A percentile compares a stretch with the other conserved stretches of the same genome.
Conservation (phyloP, 2,888 invertebrate genomes). For the Erannis defoliaria region DNA sequence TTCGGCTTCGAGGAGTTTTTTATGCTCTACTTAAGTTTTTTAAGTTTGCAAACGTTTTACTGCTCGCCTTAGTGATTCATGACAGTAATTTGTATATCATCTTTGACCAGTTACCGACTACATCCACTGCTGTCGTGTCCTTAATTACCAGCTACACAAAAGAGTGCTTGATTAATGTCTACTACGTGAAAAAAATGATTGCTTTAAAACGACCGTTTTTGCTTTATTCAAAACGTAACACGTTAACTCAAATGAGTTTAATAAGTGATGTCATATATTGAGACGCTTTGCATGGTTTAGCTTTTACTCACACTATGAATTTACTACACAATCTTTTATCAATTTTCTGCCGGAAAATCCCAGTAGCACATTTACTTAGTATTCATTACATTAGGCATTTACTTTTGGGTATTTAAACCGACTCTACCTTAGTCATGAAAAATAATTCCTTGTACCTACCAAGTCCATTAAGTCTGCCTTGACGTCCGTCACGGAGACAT, state of each 20-base stretch:
- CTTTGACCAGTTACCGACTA: slow-evolving; percentile 16
- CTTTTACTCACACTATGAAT: background rate
- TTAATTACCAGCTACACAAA: slow-evolving; percentile 29
- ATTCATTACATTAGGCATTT: no score
- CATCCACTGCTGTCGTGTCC: slow-evolving; percentile 20
- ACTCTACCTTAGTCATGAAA: no score
- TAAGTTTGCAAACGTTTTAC: background rate
- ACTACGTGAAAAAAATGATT: slow-evolving; percentile 25
- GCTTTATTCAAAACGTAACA: slow-evolving; percentile 20
- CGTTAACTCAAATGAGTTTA: slow-evolving; percentile 14
- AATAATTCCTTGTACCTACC: no score
- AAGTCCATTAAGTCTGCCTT: background rate
- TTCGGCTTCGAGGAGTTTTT: background rate
- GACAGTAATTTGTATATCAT: slow-evolving; percentile 20
- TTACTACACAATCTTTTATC: background rate
- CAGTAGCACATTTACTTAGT: no score
- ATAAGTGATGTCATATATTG: slow-evolving; percentile 8
- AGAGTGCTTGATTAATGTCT: slow-evolving; percentile 29
- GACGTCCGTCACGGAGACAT: slow-evolving; percentile 27
- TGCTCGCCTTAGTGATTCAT: slow-evolving; percentile 7
- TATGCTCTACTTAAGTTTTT: background rate
- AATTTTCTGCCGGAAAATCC: background rate
- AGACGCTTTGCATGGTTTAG: background rate
- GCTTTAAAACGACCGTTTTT: slow-evolving; percentile 32
- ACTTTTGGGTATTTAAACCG: no score